phyloP scores from a whole-genome alignment of 2,797 vertebrate genomes.

The Micrastur ruficollis region DNA sequence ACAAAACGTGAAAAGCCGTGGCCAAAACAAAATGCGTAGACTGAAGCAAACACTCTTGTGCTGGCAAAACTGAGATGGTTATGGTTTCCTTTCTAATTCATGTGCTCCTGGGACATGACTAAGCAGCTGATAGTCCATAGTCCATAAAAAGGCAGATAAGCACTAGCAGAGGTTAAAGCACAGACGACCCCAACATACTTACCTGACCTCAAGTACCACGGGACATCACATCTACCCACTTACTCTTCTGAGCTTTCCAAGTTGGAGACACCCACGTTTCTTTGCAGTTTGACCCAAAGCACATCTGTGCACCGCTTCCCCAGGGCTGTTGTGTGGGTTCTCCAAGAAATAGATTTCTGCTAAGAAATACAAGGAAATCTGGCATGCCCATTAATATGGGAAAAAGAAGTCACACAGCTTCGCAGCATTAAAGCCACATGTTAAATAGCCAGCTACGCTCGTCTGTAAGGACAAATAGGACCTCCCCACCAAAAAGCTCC shows the following conservation, averaged over 20 bases:
- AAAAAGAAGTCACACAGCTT: conserved; percentile 35
- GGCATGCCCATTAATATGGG: not conserved
- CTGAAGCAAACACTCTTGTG: not conserved
- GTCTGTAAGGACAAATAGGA: not conserved
- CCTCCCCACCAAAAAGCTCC: not conserved
- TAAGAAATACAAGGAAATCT: not conserved
- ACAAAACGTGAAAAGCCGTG: not conserved
- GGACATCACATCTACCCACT: not conserved
- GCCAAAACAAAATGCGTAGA: not conserved
- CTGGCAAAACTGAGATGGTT: not conserved
- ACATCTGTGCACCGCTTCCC: not conserved
- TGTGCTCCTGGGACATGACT: not conserved
- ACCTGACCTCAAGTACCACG: not conserved
- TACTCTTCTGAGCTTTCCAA: not conserved
- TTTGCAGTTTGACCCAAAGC: not conserved
- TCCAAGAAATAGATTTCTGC: too few species aligned
- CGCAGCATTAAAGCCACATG: not conserved
- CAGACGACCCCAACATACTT: not conserved
- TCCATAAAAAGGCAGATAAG: not conserved
- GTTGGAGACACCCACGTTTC: not conserved
- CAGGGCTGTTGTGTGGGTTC: rapidly evolving
- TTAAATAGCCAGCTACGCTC: not conserved
- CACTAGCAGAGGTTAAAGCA: not conserved
- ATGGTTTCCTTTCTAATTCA: not conserved
- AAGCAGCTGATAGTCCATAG: not conserved